phyloP scores from a whole-genome alignment of 1,140 invertebrate genomes.

The Drosophila pseudoobscura region DNA sequence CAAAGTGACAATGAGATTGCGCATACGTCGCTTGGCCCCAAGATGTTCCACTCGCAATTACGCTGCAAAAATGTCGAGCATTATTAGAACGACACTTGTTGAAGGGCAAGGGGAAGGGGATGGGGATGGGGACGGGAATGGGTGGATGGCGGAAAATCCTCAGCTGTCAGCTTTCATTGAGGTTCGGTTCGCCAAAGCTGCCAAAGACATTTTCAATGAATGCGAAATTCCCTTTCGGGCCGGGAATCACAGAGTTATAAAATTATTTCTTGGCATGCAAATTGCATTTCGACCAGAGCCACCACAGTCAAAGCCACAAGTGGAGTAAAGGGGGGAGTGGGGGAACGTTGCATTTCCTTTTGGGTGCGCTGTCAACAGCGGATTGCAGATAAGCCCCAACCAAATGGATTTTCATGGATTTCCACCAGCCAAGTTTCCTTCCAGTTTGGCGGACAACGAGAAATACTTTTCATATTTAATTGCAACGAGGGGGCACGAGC shows the following conservation, averaged over 20 bases:
- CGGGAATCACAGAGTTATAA: constrained; percentile 25
- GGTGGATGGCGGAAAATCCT: neutral
- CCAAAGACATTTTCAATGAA: constrained; percentile 65
- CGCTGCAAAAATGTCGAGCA: constrained; percentile 35
- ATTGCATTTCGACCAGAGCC: constrained; percentile 27
- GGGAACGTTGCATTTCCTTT: constrained; percentile 1
- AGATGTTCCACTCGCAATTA: constrained; percentile 56
- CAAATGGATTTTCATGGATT: constrained; percentile 43
- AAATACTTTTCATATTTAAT: constrained; percentile 80
- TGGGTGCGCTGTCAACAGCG: constrained; percentile 36
- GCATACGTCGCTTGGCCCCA: constrained; percentile 54
- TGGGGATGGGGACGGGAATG: too few relatives aligned
- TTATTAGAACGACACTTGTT: constrained; percentile 41
- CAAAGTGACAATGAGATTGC: constrained; percentile 39
- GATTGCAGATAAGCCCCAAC: constrained; percentile 50
- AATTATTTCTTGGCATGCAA: constrained; percentile 63
- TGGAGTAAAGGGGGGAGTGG: neutral
- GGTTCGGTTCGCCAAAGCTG: constrained; percentile 25
- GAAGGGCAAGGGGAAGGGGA: constrained; percentile 9
- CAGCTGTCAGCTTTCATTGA: constrained; percentile 47
- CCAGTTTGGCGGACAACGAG: constrained; percentile 55
- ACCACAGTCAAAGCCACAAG: neutral
- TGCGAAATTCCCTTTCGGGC: constrained; percentile 40
- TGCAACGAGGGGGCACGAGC: constrained; percentile 29
- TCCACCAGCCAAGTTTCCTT: constrained; percentile 17